A percentile compares a stretch with the other conserved stretches of the same genome.
Conservation (phyloP, 1,140 invertebrate genomes). For the Idris sp. region DNA sequence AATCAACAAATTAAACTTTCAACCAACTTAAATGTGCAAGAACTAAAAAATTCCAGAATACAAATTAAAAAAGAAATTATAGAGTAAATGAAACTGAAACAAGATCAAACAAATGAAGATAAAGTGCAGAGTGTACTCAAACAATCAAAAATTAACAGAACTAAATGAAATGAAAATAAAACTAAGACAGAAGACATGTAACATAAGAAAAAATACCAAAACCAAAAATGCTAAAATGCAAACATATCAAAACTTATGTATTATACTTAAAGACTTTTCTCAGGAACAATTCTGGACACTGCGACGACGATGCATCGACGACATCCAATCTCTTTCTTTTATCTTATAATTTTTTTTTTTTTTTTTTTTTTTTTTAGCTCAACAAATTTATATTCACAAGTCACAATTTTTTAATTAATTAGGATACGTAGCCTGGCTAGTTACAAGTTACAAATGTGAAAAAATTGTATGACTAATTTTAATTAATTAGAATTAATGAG, state of each 20-base stretch:
- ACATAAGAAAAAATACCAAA: constrained; percentile 39
- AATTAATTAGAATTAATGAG: no score
- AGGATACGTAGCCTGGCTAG: constrained; percentile 67
- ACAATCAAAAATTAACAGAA: constrained; percentile 30
- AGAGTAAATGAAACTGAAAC: constrained; percentile 21
- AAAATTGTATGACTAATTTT: no score
- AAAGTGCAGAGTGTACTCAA: constrained; percentile 40
- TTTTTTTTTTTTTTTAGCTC: no score
- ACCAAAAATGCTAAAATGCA: constrained; percentile 32
- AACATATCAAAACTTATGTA: constrained; percentile 17
- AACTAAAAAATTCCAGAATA: no score
- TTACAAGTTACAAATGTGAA: constrained; percentile 2
- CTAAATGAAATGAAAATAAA: constrained; percentile 43
- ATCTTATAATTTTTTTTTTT: constrained; percentile 6
- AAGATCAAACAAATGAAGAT: constrained; percentile 20
- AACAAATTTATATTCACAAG: no score
- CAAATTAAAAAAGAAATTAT: no score
- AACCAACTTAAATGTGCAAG: constrained; percentile 4
- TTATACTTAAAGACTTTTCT: constrained; percentile 38
- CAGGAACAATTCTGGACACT: constrained; percentile 62
- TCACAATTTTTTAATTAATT: no score
- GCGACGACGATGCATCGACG: constrained; percentile 67
- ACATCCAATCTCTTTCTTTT: constrained; percentile 42
- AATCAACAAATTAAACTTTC: not conserved
- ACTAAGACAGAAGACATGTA: constrained; percentile 14